A percentile compares a stretch with the other conserved stretches of the same genome.
Evolutionary conservation across 2,797 vertebrate genomes (phyloP).

Genomic region (Glossophaga mutica): DNA sequence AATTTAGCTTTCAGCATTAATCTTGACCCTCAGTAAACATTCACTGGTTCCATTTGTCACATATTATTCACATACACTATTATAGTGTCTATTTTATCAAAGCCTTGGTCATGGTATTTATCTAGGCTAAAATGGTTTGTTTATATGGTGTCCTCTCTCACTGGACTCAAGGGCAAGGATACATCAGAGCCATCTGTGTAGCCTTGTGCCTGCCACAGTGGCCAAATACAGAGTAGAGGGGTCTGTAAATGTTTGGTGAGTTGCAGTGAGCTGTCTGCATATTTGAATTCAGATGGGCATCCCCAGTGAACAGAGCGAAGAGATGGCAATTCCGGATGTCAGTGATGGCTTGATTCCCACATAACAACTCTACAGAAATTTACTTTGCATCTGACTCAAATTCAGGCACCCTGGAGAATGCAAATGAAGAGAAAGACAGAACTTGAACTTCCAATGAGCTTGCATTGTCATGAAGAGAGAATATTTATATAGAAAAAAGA

Average conservation of each 20-base stretch:
- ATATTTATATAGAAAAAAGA: conserved; percentile 22
- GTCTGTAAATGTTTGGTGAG: neutral
- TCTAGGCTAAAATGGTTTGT: neutral
- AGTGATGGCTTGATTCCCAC: neutral
- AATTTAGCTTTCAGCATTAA: neutral
- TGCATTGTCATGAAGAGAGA: neutral
- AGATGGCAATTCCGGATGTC: neutral
- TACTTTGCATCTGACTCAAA: conserved; percentile 7
- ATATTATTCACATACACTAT: neutral
- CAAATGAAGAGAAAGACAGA: conserved; percentile 24
- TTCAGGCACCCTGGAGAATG: neutral
- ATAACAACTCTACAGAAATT: neutral
- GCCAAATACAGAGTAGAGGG: neutral
- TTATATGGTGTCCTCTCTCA: neutral
- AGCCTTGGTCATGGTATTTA: neutral
- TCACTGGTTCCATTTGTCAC: neutral
- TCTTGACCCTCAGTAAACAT: neutral
- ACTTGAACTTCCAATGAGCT: conserved; percentile 18
- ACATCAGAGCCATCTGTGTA: neutral
- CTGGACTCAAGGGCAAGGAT: neutral
- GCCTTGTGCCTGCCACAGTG: neutral
- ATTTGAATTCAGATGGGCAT: neutral
- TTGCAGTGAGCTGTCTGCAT: neutral
- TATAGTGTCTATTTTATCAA: neutral
- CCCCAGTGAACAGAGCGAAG: neutral